Evolutionary conservation across 2,888 invertebrate genomes (phyloP).

Genomic region (Zeuzera pyrina): DNA sequence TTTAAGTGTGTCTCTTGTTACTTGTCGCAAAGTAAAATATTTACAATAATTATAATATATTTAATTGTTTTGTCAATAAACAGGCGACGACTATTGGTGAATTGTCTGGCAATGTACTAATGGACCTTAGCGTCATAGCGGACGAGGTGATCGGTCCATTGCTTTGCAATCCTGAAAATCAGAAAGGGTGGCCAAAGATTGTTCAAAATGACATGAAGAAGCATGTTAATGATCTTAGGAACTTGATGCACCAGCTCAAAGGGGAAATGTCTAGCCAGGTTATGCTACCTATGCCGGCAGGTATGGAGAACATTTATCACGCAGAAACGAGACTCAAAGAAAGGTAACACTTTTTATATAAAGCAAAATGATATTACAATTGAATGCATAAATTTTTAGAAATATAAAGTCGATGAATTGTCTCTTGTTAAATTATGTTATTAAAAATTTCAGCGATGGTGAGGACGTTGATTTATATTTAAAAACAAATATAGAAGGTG

Average conservation of each 20-base stretch:
- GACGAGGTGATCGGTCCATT: conserved; percentile 83
- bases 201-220: conserved; percentile 80
- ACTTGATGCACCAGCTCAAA: conserved; percentile 80
- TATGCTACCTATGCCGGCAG: conserved; percentile 88
- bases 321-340: conserved; percentile 65
- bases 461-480: conserved; percentile 77
- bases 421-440: no score
- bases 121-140: conserved; percentile 78
- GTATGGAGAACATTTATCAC: conserved; percentile 78
- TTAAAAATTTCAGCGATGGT: conserved; percentile 58
- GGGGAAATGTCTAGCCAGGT: conserved; percentile 91
- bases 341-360: conserved; percentile 28
- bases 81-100: conserved; percentile 79
- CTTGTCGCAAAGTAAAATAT: no score
- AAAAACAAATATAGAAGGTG: conserved; percentile 87
- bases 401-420: no score
- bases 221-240: conserved; percentile 79
- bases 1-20: no score
- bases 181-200: conserved; percentile 81
- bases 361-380: no score
- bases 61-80: conserved; percentile 3
- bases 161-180: conserved; percentile 79
- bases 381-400: no score
- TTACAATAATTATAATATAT: neutral
- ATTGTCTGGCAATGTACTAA: conserved; percentile 78